These are phyloP conservation scores for Channa striata DNA, from an alignment of 2,797 vertebrate genomes.

Conservation along the genomic window DNA sequence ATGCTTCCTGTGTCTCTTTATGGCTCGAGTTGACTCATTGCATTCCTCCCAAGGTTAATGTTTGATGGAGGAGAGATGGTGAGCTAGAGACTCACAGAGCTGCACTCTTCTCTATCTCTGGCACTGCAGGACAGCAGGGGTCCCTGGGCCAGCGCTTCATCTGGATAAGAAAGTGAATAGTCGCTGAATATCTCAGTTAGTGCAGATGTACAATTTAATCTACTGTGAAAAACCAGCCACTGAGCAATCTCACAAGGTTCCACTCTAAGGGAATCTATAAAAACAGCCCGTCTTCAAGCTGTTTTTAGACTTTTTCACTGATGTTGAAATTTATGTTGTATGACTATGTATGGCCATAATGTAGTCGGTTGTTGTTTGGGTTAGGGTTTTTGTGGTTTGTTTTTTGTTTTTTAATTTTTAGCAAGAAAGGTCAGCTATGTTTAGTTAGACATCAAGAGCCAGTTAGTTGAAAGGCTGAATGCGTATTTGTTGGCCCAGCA, in stretches of 20 bases:
- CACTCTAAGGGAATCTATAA: neutral
- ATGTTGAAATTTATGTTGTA: neutral
- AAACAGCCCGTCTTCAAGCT: conserved; percentile 2
- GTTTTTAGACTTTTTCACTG: conserved; percentile 9
- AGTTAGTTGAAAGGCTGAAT: too few relatives aligned
- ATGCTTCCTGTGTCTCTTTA: conserved; percentile 83
- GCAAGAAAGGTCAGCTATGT: neutral
- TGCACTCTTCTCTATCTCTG: conserved; percentile 73
- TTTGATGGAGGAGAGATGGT: conserved; percentile 74
- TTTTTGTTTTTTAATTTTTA: neutral
- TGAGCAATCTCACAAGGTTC: neutral
- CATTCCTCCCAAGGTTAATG: conserved; percentile 82
- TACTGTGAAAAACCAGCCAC: conserved; percentile 7
- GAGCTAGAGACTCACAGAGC: conserved; percentile 80
- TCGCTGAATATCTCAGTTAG: conserved; percentile 24
- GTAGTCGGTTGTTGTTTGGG: neutral
- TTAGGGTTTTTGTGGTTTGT: neutral
- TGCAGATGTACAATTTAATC: conserved; percentile 54
- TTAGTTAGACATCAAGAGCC: conserved; percentile 7
- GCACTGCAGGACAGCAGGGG: conserved; percentile 47
- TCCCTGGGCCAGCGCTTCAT: conserved; percentile 54
- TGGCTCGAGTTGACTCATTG: conserved; percentile 77
- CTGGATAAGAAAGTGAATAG: conserved; percentile 49
- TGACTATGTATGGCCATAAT: conserved; percentile 4
- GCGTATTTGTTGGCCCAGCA: conserved; percentile 11